Percentiles rank a stretch among this genome's conserved stretches.
Evolutionary conservation across 2,797 vertebrate genomes (phyloP).

Genomic region (Epinephelus malabaricus): DNA sequence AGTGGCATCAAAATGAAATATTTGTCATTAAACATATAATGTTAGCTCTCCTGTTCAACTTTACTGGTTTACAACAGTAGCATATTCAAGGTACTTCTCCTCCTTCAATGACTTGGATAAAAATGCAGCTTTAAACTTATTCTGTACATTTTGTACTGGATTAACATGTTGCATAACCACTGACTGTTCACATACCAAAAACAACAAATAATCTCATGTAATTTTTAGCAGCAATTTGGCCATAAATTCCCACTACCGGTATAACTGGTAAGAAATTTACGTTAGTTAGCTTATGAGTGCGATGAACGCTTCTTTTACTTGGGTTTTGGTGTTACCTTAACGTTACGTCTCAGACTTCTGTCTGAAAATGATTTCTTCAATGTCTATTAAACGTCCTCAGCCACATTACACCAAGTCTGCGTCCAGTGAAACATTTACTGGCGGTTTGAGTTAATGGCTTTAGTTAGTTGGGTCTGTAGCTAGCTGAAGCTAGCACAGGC

Average conservation of each 20-base stretch:
- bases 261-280: background rate
- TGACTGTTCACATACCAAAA: background rate
- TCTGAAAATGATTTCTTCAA: background rate
- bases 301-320: background rate
- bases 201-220: background rate
- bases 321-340: background rate
- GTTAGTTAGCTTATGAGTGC: background rate
- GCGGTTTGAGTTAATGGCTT: constrained; percentile 24
- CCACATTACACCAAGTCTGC: background rate
- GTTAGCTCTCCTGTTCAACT: background rate
- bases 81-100: background rate
- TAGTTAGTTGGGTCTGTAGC: constrained; percentile 30
- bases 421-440: background rate
- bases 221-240: background rate
- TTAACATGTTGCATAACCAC: background rate
- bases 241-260: background rate
- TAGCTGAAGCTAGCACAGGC: constrained; percentile 55
- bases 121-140: background rate
- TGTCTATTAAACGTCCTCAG: constrained; percentile 36
- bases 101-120: background rate
- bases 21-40: background rate
- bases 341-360: background rate
- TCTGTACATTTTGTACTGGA: background rate
- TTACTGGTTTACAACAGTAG: background rate
- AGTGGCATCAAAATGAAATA: too few relatives aligned